A percentile compares a stretch with the other conserved stretches of the same genome.
phyloP scores from a whole-genome alignment of 2,797 vertebrate species.

The Margarornis squamiger region DNA sequence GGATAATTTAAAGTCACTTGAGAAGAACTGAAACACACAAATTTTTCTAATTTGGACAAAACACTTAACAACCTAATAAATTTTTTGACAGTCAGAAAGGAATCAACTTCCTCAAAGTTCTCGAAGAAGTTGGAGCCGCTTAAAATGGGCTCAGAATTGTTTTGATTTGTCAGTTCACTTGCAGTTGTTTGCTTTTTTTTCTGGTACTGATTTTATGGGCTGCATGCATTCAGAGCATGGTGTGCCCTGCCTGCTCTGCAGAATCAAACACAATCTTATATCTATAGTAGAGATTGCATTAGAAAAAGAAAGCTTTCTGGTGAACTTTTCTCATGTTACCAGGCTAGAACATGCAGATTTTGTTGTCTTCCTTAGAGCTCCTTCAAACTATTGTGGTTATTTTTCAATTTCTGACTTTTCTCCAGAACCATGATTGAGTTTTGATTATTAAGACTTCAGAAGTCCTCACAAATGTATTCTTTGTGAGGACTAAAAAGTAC shows the following conservation, averaged over 20 bases:
- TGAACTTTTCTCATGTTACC: background rate
- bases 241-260: background rate
- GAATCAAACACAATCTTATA: background rate
- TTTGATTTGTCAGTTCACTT: background rate
- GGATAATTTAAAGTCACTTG: background rate
- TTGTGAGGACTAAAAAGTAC: background rate
- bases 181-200: background rate
- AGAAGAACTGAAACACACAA: background rate
- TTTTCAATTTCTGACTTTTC: background rate
- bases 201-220: background rate
- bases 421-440: background rate
- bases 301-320: background rate
- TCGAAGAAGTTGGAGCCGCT: background rate
- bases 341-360: background rate
- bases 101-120: background rate
- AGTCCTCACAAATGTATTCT: background rate
- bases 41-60: background rate
- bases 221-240: accelerated
- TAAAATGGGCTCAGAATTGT: background rate
- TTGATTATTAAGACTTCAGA: background rate
- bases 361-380: background rate
- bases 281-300: background rate
- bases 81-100: background rate
- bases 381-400: background rate
- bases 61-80: background rate